phyloP scores from a whole-genome alignment of 2,113 vertebrate genomes.

The Drymodes brunneopygia region DNA sequence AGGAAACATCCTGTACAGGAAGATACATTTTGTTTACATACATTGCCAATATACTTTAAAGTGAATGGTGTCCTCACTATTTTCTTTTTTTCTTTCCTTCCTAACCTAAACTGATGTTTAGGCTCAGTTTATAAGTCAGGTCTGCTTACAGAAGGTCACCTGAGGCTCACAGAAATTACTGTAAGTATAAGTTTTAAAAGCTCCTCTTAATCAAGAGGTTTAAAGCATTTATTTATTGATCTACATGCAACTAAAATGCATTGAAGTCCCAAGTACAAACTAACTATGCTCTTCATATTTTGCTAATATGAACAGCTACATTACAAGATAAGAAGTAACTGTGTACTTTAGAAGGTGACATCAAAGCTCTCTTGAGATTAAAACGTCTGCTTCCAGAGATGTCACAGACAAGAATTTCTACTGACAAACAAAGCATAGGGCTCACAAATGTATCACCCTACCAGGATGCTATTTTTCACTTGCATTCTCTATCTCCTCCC shows the following conservation, averaged over 20 bases:
- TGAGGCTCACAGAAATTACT: neutral
- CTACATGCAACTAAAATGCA: neutral
- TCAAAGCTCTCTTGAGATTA: neutral
- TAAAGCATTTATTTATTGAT: neutral
- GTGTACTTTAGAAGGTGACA: neutral
- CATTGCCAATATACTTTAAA: slow-evolving; percentile 16
- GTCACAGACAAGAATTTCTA: neutral
- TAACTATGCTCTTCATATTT: neutral
- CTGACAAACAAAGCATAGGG: neutral
- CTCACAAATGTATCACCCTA: neutral
- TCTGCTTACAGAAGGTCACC: neutral
- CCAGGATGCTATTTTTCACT: neutral
- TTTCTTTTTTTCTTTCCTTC: neutral
- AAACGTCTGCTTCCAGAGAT: neutral
- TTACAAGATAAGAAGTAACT: neutral
- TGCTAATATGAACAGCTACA: neutral
- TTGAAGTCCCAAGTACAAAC: neutral
- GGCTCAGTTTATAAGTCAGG: neutral
- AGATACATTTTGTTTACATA: slow-evolving; percentile 27
- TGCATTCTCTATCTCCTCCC: neutral
- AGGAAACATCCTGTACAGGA: slow-evolving; percentile 47
- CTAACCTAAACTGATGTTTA: neutral
- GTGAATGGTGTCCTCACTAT: neutral
- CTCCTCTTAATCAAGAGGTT: neutral
- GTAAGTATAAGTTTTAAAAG: neutral